Evolutionary conservation across 2,888 invertebrate genomes (phyloP).

Genomic region (Terebella lapidaria): DNA sequence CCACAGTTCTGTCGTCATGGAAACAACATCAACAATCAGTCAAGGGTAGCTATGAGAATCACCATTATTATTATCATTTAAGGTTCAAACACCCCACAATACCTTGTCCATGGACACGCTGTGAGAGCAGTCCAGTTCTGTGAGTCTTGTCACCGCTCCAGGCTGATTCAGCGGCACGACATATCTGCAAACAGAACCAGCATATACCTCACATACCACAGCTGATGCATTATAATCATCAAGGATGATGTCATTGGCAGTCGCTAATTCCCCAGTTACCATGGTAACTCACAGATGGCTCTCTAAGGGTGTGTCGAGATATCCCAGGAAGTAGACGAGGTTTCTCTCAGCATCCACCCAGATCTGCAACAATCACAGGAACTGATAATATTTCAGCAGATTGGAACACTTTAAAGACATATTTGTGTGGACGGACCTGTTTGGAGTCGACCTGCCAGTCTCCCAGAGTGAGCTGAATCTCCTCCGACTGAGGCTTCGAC

Average conservation of each 20-base stretch:
- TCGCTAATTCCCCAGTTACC: no score
- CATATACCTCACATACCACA: neutral
- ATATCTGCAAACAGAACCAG: constrained; percentile 34
- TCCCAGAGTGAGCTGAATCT: constrained; percentile 71
- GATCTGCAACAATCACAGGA: constrained; percentile 53
- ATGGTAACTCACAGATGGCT: constrained; percentile 87
- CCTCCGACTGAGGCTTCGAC: no score
- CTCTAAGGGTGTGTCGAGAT: constrained; percentile 85
- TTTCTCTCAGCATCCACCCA: constrained; percentile 79
- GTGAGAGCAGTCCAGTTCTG: constrained; percentile 79
- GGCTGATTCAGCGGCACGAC: constrained; percentile 40
- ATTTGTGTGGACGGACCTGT: no score
- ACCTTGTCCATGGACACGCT: constrained; percentile 70
- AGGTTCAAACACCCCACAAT: no score
- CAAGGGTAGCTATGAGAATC: no score
- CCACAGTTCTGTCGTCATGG: constrained; percentile 55
- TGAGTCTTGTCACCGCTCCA: constrained; percentile 67
- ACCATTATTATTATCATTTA: no score
- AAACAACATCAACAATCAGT: neutral
- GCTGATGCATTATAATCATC: neutral
- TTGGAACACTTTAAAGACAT: no score
- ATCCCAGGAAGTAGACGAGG: constrained; percentile 84
- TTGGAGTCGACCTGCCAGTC: constrained; percentile 84
- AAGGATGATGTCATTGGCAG: no score
- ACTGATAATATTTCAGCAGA: no score